A percentile compares a stretch with the other conserved stretches of the same genome.
These are phyloP conservation scores for Drosophila sordidula DNA, from an alignment of 2,888 invertebrate genomes.

Conservation along the genomic window DNA sequence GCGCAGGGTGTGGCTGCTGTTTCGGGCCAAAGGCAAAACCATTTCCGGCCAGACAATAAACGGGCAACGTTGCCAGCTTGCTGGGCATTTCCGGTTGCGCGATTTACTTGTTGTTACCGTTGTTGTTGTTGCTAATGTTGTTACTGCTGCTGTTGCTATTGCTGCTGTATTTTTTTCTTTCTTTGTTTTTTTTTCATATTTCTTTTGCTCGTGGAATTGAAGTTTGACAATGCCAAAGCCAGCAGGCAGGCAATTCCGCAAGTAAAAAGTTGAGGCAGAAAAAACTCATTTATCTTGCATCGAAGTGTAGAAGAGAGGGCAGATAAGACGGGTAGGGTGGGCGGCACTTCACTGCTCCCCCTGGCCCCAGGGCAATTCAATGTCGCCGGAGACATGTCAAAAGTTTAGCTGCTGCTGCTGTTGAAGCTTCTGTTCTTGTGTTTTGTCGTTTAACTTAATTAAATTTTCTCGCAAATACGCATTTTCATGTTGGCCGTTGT, in stretches of 20 bases:
- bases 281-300: conserved; percentile 62
- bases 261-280: conserved; percentile 60
- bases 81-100: conserved; percentile 66
- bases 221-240: conserved; percentile 73
- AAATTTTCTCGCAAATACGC: conserved; percentile 70
- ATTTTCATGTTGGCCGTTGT: conserved; percentile 38
- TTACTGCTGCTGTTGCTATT: conserved; percentile 34
- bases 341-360: conserved; percentile 20
- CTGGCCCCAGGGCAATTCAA: conserved; percentile 60
- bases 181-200: conserved; percentile 46
- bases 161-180: conserved; percentile 29
- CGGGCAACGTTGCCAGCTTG: conserved; percentile 62
- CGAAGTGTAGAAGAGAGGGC: conserved; percentile 2
- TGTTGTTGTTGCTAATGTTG: conserved; percentile 47
- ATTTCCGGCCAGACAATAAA: conserved; percentile 78
- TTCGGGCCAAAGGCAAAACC: conserved; percentile 67
- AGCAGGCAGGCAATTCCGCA: conserved; percentile 55
- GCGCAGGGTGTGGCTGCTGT: conserved; percentile 31
- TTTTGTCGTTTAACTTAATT: conserved; percentile 76
- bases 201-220: conserved; percentile 54
- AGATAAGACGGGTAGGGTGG: background rate
- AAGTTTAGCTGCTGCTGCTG: conserved; percentile 45
- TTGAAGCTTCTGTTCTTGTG: conserved; percentile 30
- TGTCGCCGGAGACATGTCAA: conserved; percentile 70
- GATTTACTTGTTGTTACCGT: conserved; percentile 38